Evolutionary conservation across 2,888 invertebrate genomes (phyloP).

Genomic region (Limnephilus auricula): DNA sequence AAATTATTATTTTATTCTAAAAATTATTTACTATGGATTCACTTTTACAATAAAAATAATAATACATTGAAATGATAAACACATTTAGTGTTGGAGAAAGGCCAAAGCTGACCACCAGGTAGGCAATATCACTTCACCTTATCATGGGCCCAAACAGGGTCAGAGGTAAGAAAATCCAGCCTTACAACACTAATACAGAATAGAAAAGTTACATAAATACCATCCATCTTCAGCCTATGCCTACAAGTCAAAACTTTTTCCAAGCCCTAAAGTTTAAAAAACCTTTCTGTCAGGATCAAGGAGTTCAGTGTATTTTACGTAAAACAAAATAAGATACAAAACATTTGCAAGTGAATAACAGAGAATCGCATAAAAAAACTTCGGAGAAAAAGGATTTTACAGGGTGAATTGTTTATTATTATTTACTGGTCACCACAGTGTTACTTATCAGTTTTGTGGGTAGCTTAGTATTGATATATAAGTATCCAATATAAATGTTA

Average conservation of each 20-base stretch:
- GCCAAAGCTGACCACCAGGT: not conserved
- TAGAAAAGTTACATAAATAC: not conserved
- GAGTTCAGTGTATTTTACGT: not conserved
- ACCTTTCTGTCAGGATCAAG: not conserved
- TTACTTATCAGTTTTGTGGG: not conserved
- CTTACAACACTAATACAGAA: not conserved
- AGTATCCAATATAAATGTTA: too few species aligned
- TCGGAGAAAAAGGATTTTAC: not conserved
- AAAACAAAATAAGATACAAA: slow-evolving; percentile 21
- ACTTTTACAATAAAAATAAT: too few species aligned
- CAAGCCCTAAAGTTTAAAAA: not conserved
- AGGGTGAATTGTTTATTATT: not conserved
- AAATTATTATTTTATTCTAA: too few species aligned
- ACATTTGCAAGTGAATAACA: slow-evolving; percentile 7
- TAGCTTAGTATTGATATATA: not conserved
- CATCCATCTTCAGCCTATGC: not conserved
- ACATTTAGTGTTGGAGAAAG: not conserved
- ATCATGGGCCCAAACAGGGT: not conserved
- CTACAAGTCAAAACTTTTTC: slow-evolving; percentile 2
- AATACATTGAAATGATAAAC: too few species aligned
- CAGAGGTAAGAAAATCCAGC: not conserved
- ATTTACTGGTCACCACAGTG: not conserved
- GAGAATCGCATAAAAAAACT: not conserved
- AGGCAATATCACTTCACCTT: not conserved
- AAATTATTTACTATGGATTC: too few species aligned